Percentiles rank a stretch among this genome's conserved stretches.
Evolutionary conservation across 2,113 vertebrate species (phyloP).

Genomic region (Gavialis gangeticus): DNA sequence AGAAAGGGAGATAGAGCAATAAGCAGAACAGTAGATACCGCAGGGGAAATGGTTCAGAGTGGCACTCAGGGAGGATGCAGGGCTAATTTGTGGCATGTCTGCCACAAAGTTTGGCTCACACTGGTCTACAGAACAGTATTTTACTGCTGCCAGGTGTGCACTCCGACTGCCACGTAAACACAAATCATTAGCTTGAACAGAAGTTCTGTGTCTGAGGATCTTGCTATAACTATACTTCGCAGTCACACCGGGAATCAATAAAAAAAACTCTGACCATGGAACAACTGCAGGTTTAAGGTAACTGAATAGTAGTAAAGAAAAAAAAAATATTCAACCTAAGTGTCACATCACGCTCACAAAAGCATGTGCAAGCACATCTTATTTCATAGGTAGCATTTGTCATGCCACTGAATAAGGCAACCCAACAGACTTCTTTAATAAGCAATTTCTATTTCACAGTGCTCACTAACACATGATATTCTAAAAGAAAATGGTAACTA

Average conservation of each 20-base stretch:
- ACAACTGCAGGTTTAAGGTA: fast-evolving
- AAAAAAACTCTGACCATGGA: fast-evolving
- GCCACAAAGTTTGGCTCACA: too few relatives aligned
- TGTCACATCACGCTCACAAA: fast-evolving
- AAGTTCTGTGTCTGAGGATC: fast-evolving
- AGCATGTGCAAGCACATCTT: background rate
- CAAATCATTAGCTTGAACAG: fast-evolving
- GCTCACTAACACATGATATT: background rate
- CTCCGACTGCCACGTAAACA: background rate
- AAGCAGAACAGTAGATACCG: too few relatives aligned
- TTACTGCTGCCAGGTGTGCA: background rate
- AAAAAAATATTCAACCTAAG: background rate
- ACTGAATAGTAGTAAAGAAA: background rate
- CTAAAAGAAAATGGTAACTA: background rate
- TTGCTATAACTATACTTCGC: fast-evolving
- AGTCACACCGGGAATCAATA: fast-evolving
- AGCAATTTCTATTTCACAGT: background rate
- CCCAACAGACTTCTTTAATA: fast-evolving
- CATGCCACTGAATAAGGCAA: background rate
- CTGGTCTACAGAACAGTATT: too few relatives aligned
- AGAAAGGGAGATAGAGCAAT: too few relatives aligned
- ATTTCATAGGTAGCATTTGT: fast-evolving
- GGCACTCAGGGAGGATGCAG: too few relatives aligned
- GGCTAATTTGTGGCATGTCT: too few relatives aligned
- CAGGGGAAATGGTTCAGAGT: too few relatives aligned